Percentiles rank a stretch among this genome's conserved stretches.
These are phyloP conservation scores for Leuciscus waleckii DNA, from an alignment of 2,797 vertebrate genomes.

Conservation along the genomic window DNA sequence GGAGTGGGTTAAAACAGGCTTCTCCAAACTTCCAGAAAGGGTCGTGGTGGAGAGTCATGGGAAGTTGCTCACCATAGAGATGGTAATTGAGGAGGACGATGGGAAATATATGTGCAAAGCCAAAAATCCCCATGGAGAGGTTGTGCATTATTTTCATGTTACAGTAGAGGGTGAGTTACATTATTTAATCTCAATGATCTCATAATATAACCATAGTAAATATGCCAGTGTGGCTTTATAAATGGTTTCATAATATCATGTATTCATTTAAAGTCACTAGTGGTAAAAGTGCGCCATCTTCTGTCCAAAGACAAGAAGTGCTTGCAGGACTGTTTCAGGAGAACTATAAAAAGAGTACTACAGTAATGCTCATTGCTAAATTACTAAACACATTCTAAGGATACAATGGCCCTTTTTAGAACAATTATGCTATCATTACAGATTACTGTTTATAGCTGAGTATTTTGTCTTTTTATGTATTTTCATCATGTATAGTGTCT, in stretches of 20 bases:
- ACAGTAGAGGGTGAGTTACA: conserved; percentile 86
- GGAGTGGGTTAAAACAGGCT: conserved; percentile 84
- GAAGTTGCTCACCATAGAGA: conserved; percentile 84
- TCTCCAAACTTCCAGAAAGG: conserved; percentile 73
- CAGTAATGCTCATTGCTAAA: neutral
- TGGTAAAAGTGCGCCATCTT: conserved; percentile 51
- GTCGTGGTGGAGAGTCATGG: conserved; percentile 80
- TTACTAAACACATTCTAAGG: neutral
- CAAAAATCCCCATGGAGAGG: conserved; percentile 81
- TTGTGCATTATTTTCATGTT: conserved; percentile 83
- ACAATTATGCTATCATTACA: neutral
- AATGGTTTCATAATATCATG: conserved; percentile 5
- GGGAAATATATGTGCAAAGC: conserved; percentile 91
- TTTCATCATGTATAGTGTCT: neutral
- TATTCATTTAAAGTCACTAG: neutral
- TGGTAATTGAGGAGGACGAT: conserved; percentile 79
- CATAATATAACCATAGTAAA: neutral
- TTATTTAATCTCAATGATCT: neutral
- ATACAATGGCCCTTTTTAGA: neutral
- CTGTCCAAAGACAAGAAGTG: conserved; percentile 16
- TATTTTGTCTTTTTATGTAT: neutral
- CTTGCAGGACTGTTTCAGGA: neutral
- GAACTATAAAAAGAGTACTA: neutral
- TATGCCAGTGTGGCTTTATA: neutral
- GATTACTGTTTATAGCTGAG: neutral